Percentiles rank a stretch among this genome's conserved stretches.
Conservation (phyloP, 2,888 invertebrate species). For the Drosophila anomalata region DNA sequence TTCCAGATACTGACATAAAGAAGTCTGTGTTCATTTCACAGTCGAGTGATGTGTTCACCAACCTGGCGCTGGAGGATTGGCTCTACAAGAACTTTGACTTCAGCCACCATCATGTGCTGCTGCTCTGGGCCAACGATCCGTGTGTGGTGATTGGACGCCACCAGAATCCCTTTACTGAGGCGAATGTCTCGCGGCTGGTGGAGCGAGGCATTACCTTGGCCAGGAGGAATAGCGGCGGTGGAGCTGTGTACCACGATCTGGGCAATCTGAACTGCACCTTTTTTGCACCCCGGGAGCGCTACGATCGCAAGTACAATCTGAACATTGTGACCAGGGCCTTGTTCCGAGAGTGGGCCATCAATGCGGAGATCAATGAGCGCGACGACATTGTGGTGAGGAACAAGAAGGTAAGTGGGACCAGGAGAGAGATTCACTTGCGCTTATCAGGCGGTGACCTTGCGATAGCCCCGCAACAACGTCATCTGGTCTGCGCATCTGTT, state of each 20-base stretch:
- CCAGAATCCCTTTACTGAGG: conserved; percentile 98
- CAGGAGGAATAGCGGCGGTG: conserved; percentile 97
- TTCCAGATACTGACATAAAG: conserved; percentile 86
- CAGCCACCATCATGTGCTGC: conserved; percentile 91
- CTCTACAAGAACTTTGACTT: conserved; percentile 95
- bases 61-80: conserved; percentile 98
- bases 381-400: conserved; percentile 94
- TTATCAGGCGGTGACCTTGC: conserved; percentile 35
- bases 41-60: conserved; percentile 94
- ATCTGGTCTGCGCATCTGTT: conserved; percentile 24
- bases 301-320: conserved; percentile 94
- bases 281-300: conserved; percentile 92
- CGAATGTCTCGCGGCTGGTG: conserved; percentile 89
- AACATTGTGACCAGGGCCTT: conserved; percentile 93
- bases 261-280: conserved; percentile 97
- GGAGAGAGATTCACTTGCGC: conserved; percentile 21
- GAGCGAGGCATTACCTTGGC: conserved; percentile 90
- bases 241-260: conserved; percentile 97
- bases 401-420: conserved; percentile 83
- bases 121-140: conserved; percentile 97
- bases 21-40: conserved; percentile 97
- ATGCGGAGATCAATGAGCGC: conserved; percentile 90
- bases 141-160: conserved; percentile 98
- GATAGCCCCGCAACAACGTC: conserved; percentile 24
- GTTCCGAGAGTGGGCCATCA: conserved; percentile 91